A percentile compares a stretch with the other conserved stretches of the same genome.
phyloP scores from a whole-genome alignment of 2,888 invertebrate species.

The Dicyrtoma fusca region DNA sequence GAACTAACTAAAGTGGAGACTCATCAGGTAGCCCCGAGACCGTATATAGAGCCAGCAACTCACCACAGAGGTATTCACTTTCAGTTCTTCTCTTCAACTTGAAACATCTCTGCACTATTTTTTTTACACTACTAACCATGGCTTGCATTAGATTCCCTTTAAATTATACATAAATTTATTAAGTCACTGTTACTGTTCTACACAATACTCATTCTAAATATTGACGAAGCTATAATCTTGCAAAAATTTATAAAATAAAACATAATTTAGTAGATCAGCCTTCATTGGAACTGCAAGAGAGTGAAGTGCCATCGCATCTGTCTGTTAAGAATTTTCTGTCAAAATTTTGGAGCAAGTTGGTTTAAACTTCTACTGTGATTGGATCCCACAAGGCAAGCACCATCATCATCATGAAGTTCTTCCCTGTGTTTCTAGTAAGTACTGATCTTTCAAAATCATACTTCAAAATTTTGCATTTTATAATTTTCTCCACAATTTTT shows the following conservation, averaged over 20 bases:
- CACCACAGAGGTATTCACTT: conserved; percentile 3
- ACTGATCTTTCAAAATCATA: neutral
- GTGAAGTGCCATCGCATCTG: neutral
- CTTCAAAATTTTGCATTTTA: neutral
- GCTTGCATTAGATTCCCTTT: neutral
- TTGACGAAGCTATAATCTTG: neutral
- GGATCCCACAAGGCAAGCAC: too few relatives aligned
- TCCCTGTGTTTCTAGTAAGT: conserved; percentile 8
- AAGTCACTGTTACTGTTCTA: neutral
- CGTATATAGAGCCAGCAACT: conserved; percentile 10
- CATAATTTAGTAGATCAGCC: too few relatives aligned
- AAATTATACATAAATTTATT: neutral
- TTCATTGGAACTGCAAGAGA: neutral
- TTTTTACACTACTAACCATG: neutral
- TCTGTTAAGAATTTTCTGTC: neutral
- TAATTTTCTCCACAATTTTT: neutral
- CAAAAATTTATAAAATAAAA: too few relatives aligned
- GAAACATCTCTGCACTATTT: neutral
- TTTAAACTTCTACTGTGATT: too few relatives aligned
- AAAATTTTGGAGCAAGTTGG: too few relatives aligned
- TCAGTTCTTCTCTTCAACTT: conserved; percentile 7
- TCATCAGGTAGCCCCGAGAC: conserved; percentile 9
- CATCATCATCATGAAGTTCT: conserved; percentile 4
- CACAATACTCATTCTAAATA: neutral
- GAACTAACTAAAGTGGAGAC: too few relatives aligned